These are phyloP conservation scores for Drosophila ficusphila DNA, from an alignment of 1,140 invertebrate genomes.

Conservation along the genomic window DNA sequence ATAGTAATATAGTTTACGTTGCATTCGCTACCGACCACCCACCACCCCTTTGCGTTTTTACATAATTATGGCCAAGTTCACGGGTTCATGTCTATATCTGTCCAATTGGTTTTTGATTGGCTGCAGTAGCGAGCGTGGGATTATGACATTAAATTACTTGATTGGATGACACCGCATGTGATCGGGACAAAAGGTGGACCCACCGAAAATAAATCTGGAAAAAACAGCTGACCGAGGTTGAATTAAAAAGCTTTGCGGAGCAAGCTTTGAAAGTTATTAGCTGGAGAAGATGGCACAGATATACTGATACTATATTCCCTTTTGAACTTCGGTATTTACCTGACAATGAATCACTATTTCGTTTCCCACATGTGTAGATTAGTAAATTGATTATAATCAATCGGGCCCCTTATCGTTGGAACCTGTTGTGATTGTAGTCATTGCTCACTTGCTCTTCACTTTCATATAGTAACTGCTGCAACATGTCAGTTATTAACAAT, in stretches of 20 bases:
- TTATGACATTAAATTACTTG: constrained; percentile 19
- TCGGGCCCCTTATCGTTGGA: constrained; percentile 57
- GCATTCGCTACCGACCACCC: constrained; percentile 16
- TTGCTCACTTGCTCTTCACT: constrained; percentile 11
- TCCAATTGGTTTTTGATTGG: constrained; percentile 23
- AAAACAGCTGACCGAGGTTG: constrained; percentile 14
- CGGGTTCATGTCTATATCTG: constrained; percentile 20
- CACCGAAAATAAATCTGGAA: constrained; percentile 3
- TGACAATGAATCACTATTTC: constrained; percentile 57
- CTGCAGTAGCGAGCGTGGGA: constrained; percentile 10
- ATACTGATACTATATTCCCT: neutral
- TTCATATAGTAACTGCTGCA: neutral
- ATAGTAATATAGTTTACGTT: constrained; percentile 67
- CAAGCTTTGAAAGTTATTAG: constrained; percentile 15
- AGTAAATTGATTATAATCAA: constrained; percentile 58
- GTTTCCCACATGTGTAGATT: constrained; percentile 25
- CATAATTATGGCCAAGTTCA: constrained; percentile 34
- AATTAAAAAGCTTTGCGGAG: constrained; percentile 3
- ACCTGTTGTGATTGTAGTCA: constrained; percentile 25
- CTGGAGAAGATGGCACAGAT: neutral
- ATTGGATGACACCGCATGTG: constrained; percentile 16
- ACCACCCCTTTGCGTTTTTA: constrained; percentile 18
- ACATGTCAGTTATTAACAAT: constrained; percentile 14
- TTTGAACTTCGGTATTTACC: constrained; percentile 6
- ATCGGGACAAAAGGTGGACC: constrained; percentile 2